These are phyloP conservation scores for Steinernema carpocapsae DNA, from an alignment of 2,888 invertebrate species.

Conservation along the genomic window DNA sequence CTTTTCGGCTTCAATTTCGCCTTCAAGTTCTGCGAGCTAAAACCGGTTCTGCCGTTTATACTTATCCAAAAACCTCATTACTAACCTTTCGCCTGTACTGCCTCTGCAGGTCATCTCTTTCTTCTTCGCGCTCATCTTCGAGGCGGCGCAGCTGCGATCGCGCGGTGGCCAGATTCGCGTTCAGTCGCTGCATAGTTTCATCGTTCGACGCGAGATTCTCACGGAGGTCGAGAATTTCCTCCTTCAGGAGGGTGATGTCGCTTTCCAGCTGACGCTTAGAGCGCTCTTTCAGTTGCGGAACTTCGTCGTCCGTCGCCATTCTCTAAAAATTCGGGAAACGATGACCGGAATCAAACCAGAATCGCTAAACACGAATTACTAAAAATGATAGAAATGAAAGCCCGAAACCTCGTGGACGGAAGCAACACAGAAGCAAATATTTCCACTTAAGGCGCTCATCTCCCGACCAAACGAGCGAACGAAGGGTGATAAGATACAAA, in stretches of 20 bases:
- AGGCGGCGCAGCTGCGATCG: background rate
- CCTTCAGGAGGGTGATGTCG: background rate
- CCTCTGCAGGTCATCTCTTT: background rate
- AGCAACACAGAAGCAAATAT: too few relatives aligned
- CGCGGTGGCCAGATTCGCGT: background rate
- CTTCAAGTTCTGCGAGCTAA: background rate
- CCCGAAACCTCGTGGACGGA: too few relatives aligned
- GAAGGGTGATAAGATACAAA: too few relatives aligned
- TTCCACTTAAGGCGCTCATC: too few relatives aligned
- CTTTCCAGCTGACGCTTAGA: background rate
- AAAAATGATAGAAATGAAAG: too few relatives aligned
- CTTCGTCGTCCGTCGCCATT: background rate
- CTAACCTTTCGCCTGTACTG: background rate
- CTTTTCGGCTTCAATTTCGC: background rate
- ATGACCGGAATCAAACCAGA: background rate
- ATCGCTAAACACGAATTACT: too few relatives aligned
- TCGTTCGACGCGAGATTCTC: background rate
- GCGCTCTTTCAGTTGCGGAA: background rate
- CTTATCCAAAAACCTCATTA: too few relatives aligned
- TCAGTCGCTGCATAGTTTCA: background rate
- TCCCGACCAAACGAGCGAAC: too few relatives aligned
- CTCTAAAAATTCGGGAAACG: too few relatives aligned
- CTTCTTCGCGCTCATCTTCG: slow-evolving; percentile 3
- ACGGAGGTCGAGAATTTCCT: background rate
- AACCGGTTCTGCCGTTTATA: too few relatives aligned